Base-by-base conservation (phyloP, 2,113 vertebrate genomes). In the Pteronura brasiliensis region DNA sequence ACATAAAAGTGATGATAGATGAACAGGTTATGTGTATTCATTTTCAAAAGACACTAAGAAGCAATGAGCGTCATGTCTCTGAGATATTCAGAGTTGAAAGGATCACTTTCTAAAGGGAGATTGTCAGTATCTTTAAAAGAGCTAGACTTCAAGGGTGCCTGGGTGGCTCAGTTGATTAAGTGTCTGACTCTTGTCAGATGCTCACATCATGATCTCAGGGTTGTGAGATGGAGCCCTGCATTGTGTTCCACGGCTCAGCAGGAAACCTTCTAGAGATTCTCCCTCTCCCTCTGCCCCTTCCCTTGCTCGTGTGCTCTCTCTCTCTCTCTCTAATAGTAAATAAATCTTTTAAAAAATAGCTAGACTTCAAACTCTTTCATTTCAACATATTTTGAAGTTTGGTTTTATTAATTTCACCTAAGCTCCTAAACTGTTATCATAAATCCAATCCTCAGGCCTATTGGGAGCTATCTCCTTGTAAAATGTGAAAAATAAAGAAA, bases 381-480 rank as follows among this genome's bases (percentile, higher is more conserved):
- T 85, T 82, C 52, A 87, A 84, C 29, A 92, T 36, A 83, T 92
- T 87, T 89, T 95, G 29, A 95, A 95, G 44, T 95, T 95, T 92
- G 25, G 13, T 90, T 96, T 96, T 74, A 92, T 88, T 67, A 84
- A 94, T 87, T 97, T 82, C 49, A 94, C 29, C 31, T 72, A 69
- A 74, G 10, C 27, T 95, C n/a, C 31, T 96, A 94, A 77, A 52
- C 23, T 80, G 55, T 61, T 90, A 77, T 74, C 77, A 88, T 76
- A 94, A 96, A 88, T 87, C 27, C 39, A 97, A 81, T 92, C 29
- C 74, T 90, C 15, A 39, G 10, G 42, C 15, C 90, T 80, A 71
- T 20, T 93, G 61, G 69, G 69, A 97, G 84, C 74, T 77, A 88
- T 83, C 61, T 88, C 77, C 59, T 63, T 77, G 17, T 85, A 96